Conservation (phyloP, 35 echinoderm and acorn worm species). For the Strongylocentrotus purpuratus region DNA sequence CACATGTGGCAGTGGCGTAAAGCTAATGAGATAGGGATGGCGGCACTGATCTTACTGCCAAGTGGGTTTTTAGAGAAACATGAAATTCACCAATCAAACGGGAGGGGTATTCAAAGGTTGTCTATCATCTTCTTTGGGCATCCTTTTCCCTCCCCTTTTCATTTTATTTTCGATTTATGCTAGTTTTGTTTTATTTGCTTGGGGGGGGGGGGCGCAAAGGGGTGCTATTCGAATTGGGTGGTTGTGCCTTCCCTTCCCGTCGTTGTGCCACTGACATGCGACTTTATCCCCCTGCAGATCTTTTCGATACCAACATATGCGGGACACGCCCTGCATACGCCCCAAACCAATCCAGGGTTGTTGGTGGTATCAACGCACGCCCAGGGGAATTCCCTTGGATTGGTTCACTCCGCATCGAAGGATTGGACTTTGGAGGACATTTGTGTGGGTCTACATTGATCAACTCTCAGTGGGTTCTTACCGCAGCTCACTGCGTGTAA, state of each 20-base stretch:
- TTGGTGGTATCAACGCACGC: slow-evolving; percentile 51
- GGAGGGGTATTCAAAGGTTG: too few relatives aligned
- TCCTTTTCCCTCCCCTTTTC: background rate
- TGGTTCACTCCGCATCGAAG: slow-evolving; percentile 20
- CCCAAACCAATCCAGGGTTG: slow-evolving; percentile 11
- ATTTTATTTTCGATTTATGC: background rate
- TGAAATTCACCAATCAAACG: too few relatives aligned
- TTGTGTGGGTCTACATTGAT: slow-evolving; percentile 51
- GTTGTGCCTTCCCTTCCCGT: background rate
- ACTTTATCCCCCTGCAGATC: background rate
- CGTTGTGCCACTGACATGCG: background rate
- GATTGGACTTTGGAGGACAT: slow-evolving; percentile 10
- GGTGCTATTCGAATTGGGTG: background rate
- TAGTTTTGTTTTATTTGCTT: too few relatives aligned
- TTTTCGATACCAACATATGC: background rate
- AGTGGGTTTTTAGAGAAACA: too few relatives aligned
- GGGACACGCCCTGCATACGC: slow-evolving; percentile 13
- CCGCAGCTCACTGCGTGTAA: slow-evolving; percentile 58
- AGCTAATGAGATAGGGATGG: too few relatives aligned
- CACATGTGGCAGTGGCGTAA: too few relatives aligned
- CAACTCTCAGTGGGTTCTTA: slow-evolving; percentile 52
- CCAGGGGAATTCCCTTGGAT: slow-evolving; percentile 58
- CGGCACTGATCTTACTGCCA: too few relatives aligned
- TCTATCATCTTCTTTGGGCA: background rate
- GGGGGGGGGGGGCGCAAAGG: background rate